A percentile compares a stretch with the other conserved stretches of the same genome.
Conservation (phyloP, 2,888 invertebrate genomes). For the Aelia acuminata region DNA sequence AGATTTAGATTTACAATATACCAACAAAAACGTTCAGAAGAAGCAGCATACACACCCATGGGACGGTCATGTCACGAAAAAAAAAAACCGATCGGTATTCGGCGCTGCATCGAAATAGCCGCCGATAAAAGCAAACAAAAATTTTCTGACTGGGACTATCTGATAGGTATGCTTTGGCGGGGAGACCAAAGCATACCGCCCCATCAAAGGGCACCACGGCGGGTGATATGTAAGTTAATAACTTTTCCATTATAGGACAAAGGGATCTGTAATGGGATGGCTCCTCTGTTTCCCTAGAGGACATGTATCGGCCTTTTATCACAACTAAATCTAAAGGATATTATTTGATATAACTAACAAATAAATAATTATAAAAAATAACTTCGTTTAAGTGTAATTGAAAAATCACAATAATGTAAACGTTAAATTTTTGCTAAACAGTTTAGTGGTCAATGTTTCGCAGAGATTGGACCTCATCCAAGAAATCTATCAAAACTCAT, state of each 20-base stretch:
- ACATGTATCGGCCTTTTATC: background rate
- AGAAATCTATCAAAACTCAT: too few relatives aligned
- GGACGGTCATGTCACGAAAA: conserved; percentile 1
- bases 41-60: background rate
- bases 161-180: conserved; percentile 48
- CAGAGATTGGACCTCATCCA: too few relatives aligned
- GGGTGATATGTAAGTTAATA: conserved; percentile 48
- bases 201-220: conserved; percentile 18
- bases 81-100: conserved; percentile 12
- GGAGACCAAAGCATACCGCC: conserved; percentile 27
- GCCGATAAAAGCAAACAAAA: conserved; percentile 40
- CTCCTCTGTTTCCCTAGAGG: background rate
- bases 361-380: too few relatives aligned
- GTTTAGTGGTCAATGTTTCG: too few relatives aligned
- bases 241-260: conserved; percentile 46
- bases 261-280: conserved; percentile 15
- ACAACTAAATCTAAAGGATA: background rate
- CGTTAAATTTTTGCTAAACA: too few relatives aligned
- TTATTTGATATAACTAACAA: background rate
- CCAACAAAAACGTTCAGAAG: background rate
- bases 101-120: conserved; percentile 31
- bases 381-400: too few relatives aligned
- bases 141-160: conserved; percentile 21
- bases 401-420: too few relatives aligned
- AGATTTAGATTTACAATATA: background rate